A percentile compares a stretch with the other conserved stretches of the same genome.
Conservation (phyloP, 2,888 invertebrate species). For the Rhamnusium bicolor region DNA sequence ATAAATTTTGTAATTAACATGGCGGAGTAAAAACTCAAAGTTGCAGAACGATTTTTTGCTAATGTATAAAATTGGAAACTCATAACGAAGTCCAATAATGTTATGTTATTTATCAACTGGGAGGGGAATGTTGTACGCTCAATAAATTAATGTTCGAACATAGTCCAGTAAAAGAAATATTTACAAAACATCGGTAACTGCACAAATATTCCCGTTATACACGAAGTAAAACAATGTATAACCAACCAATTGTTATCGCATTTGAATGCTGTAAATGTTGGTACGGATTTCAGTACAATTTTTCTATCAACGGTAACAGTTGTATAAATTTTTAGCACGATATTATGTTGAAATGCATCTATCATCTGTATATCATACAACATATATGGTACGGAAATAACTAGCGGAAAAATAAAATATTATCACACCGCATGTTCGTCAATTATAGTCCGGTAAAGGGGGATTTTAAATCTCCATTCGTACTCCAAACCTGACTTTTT, state of each 20-base stretch:
- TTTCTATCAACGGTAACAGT: too few species aligned
- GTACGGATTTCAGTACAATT: too few species aligned
- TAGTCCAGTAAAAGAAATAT: constrained; percentile 2
- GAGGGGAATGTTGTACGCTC: neutral
- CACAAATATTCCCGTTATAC: neutral
- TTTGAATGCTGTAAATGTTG: too few species aligned
- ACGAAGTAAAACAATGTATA: neutral
- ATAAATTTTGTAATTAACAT: constrained; percentile 31
- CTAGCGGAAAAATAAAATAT: too few species aligned
- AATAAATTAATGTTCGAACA: neutral
- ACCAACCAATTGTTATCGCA: neutral
- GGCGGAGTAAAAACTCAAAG: constrained; percentile 9
- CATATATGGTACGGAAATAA: too few species aligned
- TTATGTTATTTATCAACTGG: constrained; percentile 27
- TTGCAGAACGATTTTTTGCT: constrained; percentile 23
- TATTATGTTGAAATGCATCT: too few species aligned
- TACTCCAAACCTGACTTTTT: too few species aligned
- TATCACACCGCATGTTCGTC: too few species aligned
- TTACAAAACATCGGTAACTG: neutral
- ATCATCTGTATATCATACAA: too few species aligned
- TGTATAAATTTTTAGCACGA: too few species aligned
- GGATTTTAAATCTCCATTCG: too few species aligned
- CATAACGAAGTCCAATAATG: constrained; percentile 25
- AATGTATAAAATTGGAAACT: constrained; percentile 21
- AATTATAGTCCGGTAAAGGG: too few species aligned